Conservation (phyloP, 2,797 vertebrate species). For the Carapus acus region DNA sequence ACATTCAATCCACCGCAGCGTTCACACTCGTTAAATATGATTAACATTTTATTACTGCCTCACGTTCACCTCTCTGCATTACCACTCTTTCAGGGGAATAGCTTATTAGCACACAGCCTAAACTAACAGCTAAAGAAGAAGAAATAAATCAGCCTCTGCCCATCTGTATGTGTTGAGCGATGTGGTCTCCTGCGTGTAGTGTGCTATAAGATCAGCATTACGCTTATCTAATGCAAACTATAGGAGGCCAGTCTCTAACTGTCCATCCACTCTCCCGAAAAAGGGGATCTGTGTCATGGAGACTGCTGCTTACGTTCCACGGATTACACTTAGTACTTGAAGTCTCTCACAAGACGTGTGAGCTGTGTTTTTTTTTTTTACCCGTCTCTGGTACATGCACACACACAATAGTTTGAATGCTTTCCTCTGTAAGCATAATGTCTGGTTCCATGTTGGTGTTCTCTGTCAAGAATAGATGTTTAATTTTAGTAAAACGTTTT, state of each 20-base stretch:
- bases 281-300: too few relatives aligned
- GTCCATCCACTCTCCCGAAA: too few relatives aligned
- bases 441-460: constrained; percentile 7
- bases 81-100: constrained; percentile 35
- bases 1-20: constrained; percentile 36
- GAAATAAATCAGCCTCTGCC: constrained; percentile 38
- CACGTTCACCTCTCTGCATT: constrained; percentile 47
- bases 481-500: constrained; percentile 15
- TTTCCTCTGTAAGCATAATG: constrained; percentile 17
- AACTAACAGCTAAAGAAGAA: constrained; percentile 49
- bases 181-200: background rate
- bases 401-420: background rate
- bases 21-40: constrained; percentile 57
- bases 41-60: constrained; percentile 64
- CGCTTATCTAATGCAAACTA: background rate
- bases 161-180: constrained; percentile 4
- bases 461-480: constrained; percentile 1
- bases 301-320: too few relatives aligned
- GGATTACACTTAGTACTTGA: too few relatives aligned
- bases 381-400: too few relatives aligned
- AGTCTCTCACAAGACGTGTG: too few relatives aligned
- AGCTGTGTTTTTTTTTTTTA: too few relatives aligned
- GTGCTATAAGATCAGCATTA: background rate
- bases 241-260: too few relatives aligned
- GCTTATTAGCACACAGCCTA: constrained; percentile 50